Evolutionary conservation across 2,797 vertebrate genomes (phyloP), one percentile per base, ranked within the genome.

Genomic region (Caiman crocodilus): DNA sequence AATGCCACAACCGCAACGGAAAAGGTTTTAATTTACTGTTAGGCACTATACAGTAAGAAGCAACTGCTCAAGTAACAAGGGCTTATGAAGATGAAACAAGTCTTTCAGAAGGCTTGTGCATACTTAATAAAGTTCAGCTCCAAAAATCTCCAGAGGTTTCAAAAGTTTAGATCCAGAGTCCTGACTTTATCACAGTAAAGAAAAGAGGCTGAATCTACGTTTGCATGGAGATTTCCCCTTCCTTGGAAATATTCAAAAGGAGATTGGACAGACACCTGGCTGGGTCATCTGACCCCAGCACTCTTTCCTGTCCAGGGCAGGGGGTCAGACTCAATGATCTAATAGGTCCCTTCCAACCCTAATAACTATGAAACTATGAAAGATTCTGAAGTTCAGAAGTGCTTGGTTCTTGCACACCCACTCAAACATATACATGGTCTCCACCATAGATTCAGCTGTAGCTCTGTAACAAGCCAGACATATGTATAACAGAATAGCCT

Each of bases 1-100:
- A 92, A 92, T 57, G 61, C 85, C 76, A 89, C 4, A 18, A 81
- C 74, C 80, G 88, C 76, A 84, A 82, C 74, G 91, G 78, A 92
- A 90, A 84, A 83, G 23, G 80, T 63, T 82, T 91, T 86, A 63
- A 93, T 71, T 81, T 81, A 59, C 35, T 25, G 50, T 32, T 5
- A 84, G 59, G 56, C 1, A 2, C 30, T 88, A 61, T 69, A 25
- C 20, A 55, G 28, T 82, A 74, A 61, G 90, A 93, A 93, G 90
- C 60, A 91, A 81, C 82, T 86, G 79, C 61, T 85, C 30, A 71
- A 88, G 79, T 30, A 91, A 94, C 73, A 30, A 77, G 25, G 69
- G 20, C 90, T 64, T 76, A 55, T 5, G 20, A 35, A 89, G 79
- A 93, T 82, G 94, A 94, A 91, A 69, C 73, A 57, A 87, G 75